Percentiles rank a stretch among this genome's conserved stretches.
phyloP scores from a whole-genome alignment of 2,888 invertebrate genomes.

The Rhodophaea formosa region DNA sequence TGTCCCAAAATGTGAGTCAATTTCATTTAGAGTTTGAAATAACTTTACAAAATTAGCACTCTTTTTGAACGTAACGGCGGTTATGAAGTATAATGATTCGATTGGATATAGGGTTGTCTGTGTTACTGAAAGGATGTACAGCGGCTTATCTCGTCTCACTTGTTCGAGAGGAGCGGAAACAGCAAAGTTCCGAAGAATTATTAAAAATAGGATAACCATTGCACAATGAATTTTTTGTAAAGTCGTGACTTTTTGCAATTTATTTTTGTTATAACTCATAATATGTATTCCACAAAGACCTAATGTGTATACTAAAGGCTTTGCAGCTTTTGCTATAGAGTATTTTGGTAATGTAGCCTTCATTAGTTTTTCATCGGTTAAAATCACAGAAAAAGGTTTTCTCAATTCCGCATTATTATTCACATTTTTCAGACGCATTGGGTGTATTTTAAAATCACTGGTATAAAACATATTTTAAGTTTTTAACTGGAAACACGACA shows the following conservation, averaged over 20 bases:
- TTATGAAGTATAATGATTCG: conserved; percentile 44
- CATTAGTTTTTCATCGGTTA: not conserved
- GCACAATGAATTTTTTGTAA: not conserved
- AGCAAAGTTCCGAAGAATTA: not conserved
- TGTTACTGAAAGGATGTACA: conserved; percentile 48
- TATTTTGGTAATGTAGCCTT: not conserved
- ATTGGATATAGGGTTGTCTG: conserved; percentile 36
- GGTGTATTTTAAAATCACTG: conserved; percentile 5
- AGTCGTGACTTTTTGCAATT: not conserved
- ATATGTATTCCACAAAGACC: conserved; percentile 4
- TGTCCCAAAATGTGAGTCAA: conserved; percentile 42
- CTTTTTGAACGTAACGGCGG: conserved; percentile 40
- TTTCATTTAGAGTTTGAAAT: conserved; percentile 42
- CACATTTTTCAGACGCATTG: not conserved
- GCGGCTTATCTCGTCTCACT: conserved; percentile 40
- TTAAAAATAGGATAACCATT: not conserved
- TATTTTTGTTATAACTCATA: not conserved
- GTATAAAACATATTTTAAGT: not conserved
- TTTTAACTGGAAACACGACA: not conserved
- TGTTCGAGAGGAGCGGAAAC: not conserved
- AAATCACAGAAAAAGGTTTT: not conserved
- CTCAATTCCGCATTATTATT: not conserved
- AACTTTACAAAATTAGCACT: conserved; percentile 39
- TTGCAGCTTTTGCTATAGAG: conserved; percentile 1
- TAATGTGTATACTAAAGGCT: not conserved